Evolutionary conservation across 2,113 vertebrate species (phyloP).

Genomic region (Cottus gobio): DNA sequence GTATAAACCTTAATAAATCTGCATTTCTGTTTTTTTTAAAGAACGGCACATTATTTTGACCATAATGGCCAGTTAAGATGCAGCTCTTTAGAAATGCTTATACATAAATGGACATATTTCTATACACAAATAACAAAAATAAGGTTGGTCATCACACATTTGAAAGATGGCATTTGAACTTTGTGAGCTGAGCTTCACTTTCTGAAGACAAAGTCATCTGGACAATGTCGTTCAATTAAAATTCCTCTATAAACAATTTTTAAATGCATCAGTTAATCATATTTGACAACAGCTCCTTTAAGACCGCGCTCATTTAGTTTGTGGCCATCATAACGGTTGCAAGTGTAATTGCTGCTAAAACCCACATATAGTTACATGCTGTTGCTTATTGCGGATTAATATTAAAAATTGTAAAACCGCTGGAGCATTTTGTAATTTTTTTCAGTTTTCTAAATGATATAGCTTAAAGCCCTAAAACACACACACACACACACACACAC

Average conservation of each 20-base stretch:
- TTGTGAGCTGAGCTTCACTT: not conserved
- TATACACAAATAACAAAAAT: not conserved
- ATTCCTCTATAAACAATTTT: conserved; percentile 31
- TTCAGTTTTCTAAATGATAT: conserved; percentile 21
- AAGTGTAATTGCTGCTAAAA: conserved; percentile 25
- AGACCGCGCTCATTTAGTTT: conserved; percentile 28
- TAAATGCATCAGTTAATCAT: conserved; percentile 27
- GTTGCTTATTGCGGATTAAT: conserved; percentile 23
- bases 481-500: conserved; percentile 23
- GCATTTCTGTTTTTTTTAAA: not conserved
- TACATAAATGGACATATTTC: not conserved
- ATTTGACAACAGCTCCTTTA: conserved; percentile 23
- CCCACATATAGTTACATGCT: conserved; percentile 28
- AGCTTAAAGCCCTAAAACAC: conserved; percentile 46
- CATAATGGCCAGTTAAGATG: not conserved
- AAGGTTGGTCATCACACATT: not conserved
- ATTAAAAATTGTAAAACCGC: conserved; percentile 25
- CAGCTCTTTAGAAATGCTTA: not conserved
- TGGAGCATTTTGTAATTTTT: conserved; percentile 9
- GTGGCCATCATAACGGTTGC: conserved; percentile 5
- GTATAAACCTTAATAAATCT: not conserved
- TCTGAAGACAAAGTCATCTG: conserved; percentile 18
- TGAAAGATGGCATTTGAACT: not conserved
- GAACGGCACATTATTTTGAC: not conserved
- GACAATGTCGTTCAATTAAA: conserved; percentile 24